phyloP scores from a whole-genome alignment of 2,888 invertebrate species.

The Catonia carolina region DNA sequence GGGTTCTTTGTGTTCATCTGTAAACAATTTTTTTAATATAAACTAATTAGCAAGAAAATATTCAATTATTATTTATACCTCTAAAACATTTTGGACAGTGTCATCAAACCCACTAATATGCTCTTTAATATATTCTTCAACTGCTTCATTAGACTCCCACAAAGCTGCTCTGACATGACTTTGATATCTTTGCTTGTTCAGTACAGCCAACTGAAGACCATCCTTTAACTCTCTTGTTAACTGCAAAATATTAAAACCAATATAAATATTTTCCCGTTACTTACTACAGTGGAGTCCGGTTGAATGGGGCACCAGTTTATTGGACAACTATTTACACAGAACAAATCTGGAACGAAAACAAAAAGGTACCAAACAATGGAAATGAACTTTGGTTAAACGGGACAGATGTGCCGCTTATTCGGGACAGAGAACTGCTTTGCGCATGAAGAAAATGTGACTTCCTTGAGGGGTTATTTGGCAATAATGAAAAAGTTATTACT shows the following conservation, averaged over 20 bases:
- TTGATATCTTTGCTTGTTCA: slow-evolving; percentile 70
- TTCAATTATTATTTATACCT: slow-evolving; percentile 46
- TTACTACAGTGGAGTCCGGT: too few relatives aligned
- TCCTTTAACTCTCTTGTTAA: slow-evolving; percentile 86
- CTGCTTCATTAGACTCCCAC: slow-evolving; percentile 44
- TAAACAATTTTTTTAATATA: slow-evolving; percentile 28
- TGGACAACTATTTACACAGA: too few relatives aligned
- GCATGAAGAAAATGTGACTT: too few relatives aligned
- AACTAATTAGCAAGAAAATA: slow-evolving; percentile 11
- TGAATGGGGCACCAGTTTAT: too few relatives aligned
- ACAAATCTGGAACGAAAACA: too few relatives aligned
- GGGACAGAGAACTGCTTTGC: too few relatives aligned
- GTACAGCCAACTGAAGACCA: slow-evolving; percentile 74
- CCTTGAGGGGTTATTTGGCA: too few relatives aligned
- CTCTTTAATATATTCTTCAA: slow-evolving; percentile 47
- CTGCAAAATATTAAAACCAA: slow-evolving; percentile 41
- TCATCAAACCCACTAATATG: slow-evolving; percentile 66
- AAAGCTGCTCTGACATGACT: slow-evolving; percentile 56
- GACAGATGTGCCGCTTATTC: too few relatives aligned
- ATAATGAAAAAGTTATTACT: too few relatives aligned
- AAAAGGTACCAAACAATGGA: too few relatives aligned
- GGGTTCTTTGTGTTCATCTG: too few relatives aligned
- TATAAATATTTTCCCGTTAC: not conserved
- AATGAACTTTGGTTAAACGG: too few relatives aligned
- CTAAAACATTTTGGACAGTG: slow-evolving; percentile 66